A percentile compares a stretch with the other conserved stretches of the same genome.
These are phyloP conservation scores for Brachionus rubens DNA, from an alignment of 1,140 invertebrate species.

Conservation along the genomic window DNA sequence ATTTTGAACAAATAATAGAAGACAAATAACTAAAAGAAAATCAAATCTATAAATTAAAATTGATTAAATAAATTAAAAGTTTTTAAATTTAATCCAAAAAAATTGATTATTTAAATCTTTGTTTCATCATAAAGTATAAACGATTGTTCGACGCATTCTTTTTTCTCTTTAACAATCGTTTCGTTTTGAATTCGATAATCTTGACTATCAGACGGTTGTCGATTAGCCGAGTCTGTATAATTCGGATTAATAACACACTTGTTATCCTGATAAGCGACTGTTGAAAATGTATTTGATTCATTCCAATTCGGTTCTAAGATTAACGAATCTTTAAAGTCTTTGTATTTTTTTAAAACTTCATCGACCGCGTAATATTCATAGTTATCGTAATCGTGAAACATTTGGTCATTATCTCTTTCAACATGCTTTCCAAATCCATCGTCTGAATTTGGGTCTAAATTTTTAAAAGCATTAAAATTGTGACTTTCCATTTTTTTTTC, in stretches of 20 bases:
- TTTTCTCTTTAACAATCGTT: background rate
- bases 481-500: background rate
- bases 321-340: background rate
- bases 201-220: too few relatives aligned
- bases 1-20: too few relatives aligned
- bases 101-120: conserved; percentile 7
- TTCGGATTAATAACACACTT: too few relatives aligned
- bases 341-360: background rate
- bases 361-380: conserved; percentile 44
- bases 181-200: too few relatives aligned
- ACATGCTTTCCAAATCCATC: too few relatives aligned
- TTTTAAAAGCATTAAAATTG: background rate
- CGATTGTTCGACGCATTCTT: conserved; percentile 14
- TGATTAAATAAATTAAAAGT: too few relatives aligned
- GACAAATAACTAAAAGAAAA: too few relatives aligned
- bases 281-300: background rate
- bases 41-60: too few relatives aligned
- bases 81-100: too few relatives aligned
- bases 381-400: conserved; percentile 45
- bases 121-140: conserved; percentile 39
- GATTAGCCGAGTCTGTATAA: too few relatives aligned
- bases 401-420: background rate
- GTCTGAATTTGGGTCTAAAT: background rate
- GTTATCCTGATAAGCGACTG: background rate
- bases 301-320: background rate